Percentiles rank a stretch among this genome's conserved stretches.
These are phyloP conservation scores for Struthidea cinerea DNA, from an alignment of 2,113 vertebrate genomes.

Conservation along the genomic window DNA sequence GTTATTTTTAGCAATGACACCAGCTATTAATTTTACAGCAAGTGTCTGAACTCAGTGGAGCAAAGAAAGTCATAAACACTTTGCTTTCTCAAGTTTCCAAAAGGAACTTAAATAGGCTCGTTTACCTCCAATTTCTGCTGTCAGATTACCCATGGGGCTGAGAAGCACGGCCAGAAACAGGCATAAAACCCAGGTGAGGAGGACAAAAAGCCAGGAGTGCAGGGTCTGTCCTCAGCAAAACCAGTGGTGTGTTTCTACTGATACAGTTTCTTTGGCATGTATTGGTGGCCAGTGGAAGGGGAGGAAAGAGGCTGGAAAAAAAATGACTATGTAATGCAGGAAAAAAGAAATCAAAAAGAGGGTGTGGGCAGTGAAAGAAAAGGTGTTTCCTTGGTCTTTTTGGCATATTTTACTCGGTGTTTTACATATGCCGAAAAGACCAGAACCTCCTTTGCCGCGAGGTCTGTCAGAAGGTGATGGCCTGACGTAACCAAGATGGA, in stretches of 20 bases:
- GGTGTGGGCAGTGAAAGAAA: not conserved
- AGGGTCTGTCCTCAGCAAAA: not conserved
- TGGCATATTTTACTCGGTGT: not conserved
- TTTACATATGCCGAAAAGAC: fast-evolving
- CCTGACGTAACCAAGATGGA: fast-evolving
- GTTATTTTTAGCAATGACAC: constrained; percentile 27
- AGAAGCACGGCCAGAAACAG: not conserved
- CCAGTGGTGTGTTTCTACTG: fast-evolving
- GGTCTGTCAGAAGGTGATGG: not conserved
- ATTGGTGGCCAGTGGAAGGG: fast-evolving
- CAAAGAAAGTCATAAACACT: not conserved
- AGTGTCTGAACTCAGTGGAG: not conserved
- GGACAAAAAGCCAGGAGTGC: not conserved
- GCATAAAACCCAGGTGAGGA: not conserved
- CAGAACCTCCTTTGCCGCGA: not conserved
- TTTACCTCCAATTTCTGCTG: not conserved
- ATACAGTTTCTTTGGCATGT: fast-evolving
- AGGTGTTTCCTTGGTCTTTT: not conserved
- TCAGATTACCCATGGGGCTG: not conserved
- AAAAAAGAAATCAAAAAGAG: not conserved
- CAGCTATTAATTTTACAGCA: not conserved
- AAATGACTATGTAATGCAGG: not conserved
- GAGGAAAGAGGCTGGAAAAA: not conserved
- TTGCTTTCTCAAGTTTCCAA: not conserved
- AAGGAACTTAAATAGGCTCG: not conserved